Base-by-base conservation (phyloP, 2,113 vertebrate genomes). In the Antigone vipio region DNA sequence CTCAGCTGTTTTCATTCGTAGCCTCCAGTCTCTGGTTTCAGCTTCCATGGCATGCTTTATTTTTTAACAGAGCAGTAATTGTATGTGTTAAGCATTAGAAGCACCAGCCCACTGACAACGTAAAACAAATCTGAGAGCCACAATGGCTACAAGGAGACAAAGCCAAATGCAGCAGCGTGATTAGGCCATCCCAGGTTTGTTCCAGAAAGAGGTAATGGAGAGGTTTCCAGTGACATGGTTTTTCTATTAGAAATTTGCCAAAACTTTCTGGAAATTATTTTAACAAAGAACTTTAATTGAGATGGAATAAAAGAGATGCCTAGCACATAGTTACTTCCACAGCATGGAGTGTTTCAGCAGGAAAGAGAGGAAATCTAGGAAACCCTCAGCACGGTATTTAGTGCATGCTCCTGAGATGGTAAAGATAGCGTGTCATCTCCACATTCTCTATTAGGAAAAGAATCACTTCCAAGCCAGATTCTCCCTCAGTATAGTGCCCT, bases 1-100 rank as follows among this genome's bases (percentile, higher is more conserved):
- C 79, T 97, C 94, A 95, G 96, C 92, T 83, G 93, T 86, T 97
- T 78, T 30, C 83, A 77, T 50, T 95, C 85, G 64, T 78, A n/a
- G 22, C 42, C 68, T 86, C 64, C 77, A 69, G 62, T 40, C 87
- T 95, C 85, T 78, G 60, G 47, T 95, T 97, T 93, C 94, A 90
- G 15, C 79, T 81, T 92, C 85, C 79, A 92, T 26, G 26, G 56
- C 50, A 67, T 2, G 6, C 34, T 87, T 71, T 19, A 52, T 69
- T 88, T 92, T 91, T 92, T 52, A 92, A 73, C 58, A 91, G 53
- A 85, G 89, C 26, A 56, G 49, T 50, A 66, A 50, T 52, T 52
- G 23, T 62, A 84, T 0, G 0, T 16, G 30, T 63, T 40, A 76
- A 78, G 34, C 60, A 38, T 64, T 64, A 64, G 73, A 59, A 96